Percentiles rank a stretch among this genome's conserved stretches.
Conservation (phyloP, 1,140 invertebrate species). For the Notospermus geniculatus region DNA sequence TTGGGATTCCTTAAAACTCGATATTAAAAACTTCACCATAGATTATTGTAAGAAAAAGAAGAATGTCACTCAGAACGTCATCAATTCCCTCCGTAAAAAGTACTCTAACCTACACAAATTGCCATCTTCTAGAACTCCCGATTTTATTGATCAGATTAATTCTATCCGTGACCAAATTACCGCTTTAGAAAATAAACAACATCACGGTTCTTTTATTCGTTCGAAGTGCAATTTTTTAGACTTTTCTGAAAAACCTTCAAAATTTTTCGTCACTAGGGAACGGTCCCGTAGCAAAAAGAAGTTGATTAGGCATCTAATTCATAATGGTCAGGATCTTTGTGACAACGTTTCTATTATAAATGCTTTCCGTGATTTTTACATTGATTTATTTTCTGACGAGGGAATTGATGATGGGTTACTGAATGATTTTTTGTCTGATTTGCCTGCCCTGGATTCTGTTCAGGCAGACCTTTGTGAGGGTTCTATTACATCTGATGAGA, state of each 20-base stretch:
- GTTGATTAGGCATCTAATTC: conserved; percentile 14
- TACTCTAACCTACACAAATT: neutral
- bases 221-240: conserved; percentile 18
- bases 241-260: conserved; percentile 24
- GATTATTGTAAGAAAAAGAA: conserved; percentile 13
- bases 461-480: conserved; percentile 17
- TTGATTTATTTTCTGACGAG: conserved; percentile 19
- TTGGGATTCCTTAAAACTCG: conserved; percentile 11
- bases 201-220: conserved; percentile 17
- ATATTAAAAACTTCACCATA: neutral
- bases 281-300: conserved; percentile 17
- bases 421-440: conserved; percentile 21
- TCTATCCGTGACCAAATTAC: conserved; percentile 13
- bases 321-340: conserved; percentile 10
- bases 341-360: conserved; percentile 21
- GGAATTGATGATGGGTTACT: conserved; percentile 20
- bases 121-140: neutral
- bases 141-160: neutral
- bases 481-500: conserved; percentile 19
- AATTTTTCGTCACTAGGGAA: conserved; percentile 21
- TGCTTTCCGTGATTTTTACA: conserved; percentile 26
- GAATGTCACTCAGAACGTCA: conserved; percentile 18
- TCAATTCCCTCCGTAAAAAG: neutral
- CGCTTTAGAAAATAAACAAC: conserved; percentile 14
- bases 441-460: conserved; percentile 19